Evolutionary conservation across 2,797 vertebrate species (phyloP).

Genomic region (Agapornis canus): DNA sequence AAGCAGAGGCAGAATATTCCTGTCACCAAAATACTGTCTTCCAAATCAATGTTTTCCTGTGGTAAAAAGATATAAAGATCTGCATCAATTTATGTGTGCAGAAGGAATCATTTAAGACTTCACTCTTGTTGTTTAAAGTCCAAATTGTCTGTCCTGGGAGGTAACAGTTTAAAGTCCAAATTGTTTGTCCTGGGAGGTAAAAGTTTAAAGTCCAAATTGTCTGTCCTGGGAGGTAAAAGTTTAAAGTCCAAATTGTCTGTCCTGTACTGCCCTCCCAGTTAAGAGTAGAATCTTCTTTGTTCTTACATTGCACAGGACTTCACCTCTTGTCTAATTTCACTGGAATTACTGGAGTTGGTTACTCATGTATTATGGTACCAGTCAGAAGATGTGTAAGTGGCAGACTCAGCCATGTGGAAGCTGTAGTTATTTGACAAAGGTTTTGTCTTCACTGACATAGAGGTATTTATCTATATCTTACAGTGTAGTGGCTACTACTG

Average conservation of each 20-base stretch:
- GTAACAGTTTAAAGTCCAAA: not conserved
- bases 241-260: no score
- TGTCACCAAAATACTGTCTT: not conserved
- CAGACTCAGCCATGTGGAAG: slow-evolving; percentile 14
- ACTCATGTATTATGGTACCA: not conserved
- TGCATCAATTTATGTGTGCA: not conserved
- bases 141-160: not conserved
- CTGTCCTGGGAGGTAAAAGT: not conserved
- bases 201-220: not conserved
- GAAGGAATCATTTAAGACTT: not conserved
- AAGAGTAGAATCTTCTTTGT: not conserved
- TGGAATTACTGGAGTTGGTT: slow-evolving; percentile 25
- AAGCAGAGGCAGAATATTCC: not conserved
- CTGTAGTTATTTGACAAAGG: not conserved
- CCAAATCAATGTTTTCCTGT: not conserved
- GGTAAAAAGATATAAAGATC: not conserved
- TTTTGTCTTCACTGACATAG: not conserved
- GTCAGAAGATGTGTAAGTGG: not conserved
- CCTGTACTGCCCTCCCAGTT: not conserved
- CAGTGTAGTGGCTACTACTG: not conserved
- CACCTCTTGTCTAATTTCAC: not conserved
- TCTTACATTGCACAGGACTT: not conserved
- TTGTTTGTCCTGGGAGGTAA: not conserved
- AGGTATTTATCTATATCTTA: not conserved
- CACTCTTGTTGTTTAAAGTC: not conserved